Conservation (phyloP, 2,888 invertebrate genomes). For the Furcula furcula region DNA sequence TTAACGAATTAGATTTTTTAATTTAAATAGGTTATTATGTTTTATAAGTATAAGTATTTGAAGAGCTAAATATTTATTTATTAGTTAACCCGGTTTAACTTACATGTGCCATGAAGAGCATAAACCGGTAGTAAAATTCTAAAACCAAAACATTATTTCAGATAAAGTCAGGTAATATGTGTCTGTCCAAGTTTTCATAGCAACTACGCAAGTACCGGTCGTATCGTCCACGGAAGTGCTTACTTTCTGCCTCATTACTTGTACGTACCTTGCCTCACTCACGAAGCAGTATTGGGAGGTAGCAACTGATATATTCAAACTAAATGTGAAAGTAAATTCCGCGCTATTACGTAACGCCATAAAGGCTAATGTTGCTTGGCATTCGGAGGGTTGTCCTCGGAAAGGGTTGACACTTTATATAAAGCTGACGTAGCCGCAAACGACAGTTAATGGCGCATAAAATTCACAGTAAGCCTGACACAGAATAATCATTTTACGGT, state of each 20-base stretch:
- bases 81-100: too few relatives aligned
- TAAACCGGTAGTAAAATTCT: too few relatives aligned
- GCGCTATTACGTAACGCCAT: conserved; percentile 27
- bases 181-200: background rate
- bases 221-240: conserved; percentile 36
- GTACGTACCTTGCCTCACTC: conserved; percentile 44
- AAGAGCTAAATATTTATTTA: too few relatives aligned
- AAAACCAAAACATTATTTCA: too few relatives aligned
- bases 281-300: conserved; percentile 48
- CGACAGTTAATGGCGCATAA: conserved; percentile 73
- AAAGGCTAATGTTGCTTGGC: conserved; percentile 42
- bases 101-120: too few relatives aligned
- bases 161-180: background rate
- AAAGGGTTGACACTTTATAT: conserved; percentile 71
- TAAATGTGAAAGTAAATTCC: conserved; percentile 28
- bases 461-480: conserved; percentile 62
- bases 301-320: conserved; percentile 50
- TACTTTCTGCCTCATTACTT: conserved; percentile 56
- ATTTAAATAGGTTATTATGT: too few relatives aligned
- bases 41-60: too few relatives aligned
- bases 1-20: too few relatives aligned
- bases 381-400: conserved; percentile 33
- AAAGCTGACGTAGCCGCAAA: conserved; percentile 68
- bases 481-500: conserved; percentile 57
- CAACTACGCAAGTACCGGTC: conserved; percentile 8